Evolutionary conservation across 2,113 vertebrate species (phyloP).

Genomic region (Romanogobio albipinnatus): DNA sequence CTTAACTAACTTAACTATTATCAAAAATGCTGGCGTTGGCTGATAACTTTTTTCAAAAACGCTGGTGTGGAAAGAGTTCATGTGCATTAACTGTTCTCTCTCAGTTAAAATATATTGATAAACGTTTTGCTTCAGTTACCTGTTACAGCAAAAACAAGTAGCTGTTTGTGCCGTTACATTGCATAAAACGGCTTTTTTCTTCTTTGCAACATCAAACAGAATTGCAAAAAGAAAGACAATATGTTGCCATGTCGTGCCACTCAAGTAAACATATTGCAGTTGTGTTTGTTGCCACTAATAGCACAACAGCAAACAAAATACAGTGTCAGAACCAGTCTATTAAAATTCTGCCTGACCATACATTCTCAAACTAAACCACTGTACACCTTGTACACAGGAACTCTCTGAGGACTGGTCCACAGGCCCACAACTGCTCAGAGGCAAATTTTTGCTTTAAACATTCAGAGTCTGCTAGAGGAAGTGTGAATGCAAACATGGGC

Average conservation of each 20-base stretch:
- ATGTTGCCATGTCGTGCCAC: neutral
- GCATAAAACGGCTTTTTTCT: neutral
- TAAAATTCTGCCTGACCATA: no score
- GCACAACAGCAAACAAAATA: neutral
- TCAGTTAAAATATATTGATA: neutral
- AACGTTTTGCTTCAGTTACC: neutral
- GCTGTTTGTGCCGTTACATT: neutral
- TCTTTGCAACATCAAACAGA: neutral
- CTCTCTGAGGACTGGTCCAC: neutral
- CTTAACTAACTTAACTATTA: no score
- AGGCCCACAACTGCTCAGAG: no score
- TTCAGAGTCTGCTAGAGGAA: neutral
- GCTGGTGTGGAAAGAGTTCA: no score
- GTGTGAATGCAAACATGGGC: neutral
- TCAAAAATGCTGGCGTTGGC: no score
- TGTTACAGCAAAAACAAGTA: neutral
- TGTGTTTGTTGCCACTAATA: neutral
- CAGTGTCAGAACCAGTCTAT: no score
- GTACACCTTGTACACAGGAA: neutral
- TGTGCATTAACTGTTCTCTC: neutral
- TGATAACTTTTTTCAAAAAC: no score
- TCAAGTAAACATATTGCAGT: neutral
- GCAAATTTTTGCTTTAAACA: neutral
- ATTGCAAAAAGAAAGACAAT: neutral
- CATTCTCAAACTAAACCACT: neutral